Conservation (phyloP, 2,888 invertebrate genomes). For the Stramonita haemastoma region DNA sequence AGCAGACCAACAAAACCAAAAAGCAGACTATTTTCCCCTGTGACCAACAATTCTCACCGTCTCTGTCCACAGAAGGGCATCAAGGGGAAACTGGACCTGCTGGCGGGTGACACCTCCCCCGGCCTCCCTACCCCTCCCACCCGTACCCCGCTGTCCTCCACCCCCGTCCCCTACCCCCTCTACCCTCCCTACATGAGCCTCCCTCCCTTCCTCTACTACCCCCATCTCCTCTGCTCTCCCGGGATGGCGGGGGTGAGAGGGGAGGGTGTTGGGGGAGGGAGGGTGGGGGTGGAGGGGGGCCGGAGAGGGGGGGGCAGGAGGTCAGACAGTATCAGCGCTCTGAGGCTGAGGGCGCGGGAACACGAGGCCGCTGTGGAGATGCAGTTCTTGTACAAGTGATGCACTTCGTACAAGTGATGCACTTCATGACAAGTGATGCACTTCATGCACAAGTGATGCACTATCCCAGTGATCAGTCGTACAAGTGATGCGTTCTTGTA, state of each 20-base stretch:
- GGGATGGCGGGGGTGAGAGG: neutral
- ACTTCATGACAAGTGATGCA: neutral
- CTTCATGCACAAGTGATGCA: neutral
- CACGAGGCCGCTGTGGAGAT: constrained; percentile 64
- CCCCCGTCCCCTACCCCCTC: constrained; percentile 1
- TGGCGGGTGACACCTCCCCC: neutral
- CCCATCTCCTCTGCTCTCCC: constrained; percentile 36
- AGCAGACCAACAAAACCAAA: too few species aligned
- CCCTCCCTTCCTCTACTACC: constrained; percentile 47
- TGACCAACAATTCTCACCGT: too few species aligned
- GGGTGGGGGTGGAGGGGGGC: constrained; percentile 34
- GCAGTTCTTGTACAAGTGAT: constrained; percentile 59
- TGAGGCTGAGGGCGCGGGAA: constrained; percentile 64
- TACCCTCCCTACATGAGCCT: constrained; percentile 44
- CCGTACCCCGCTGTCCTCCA: neutral
- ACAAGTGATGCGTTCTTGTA: neutral
- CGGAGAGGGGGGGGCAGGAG: constrained; percentile 53
- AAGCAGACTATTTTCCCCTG: too few species aligned
- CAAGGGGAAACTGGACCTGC: too few species aligned
- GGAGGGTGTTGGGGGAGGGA: neutral
- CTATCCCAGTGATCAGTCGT: neutral
- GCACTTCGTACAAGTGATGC: neutral
- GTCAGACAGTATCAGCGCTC: constrained; percentile 60
- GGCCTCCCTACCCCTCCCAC: neutral
- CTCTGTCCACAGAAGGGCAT: neutral